Evolutionary conservation across 2,888 invertebrate species (phyloP), one percentile per base, ranked within the genome.

Genomic region (Sipunculus nudus): DNA sequence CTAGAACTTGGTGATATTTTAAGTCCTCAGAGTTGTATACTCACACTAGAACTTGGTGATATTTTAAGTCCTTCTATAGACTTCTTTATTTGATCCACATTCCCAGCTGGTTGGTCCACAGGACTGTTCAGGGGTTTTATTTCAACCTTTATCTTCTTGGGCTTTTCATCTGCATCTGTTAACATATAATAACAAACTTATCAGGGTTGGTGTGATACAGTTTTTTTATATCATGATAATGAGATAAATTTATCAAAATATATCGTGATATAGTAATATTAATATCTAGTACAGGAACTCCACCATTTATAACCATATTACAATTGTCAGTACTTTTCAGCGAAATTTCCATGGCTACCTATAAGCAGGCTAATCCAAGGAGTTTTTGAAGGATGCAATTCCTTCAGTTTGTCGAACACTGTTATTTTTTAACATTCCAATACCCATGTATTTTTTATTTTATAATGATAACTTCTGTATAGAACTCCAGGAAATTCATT

Each of bases 71-170:
- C 94, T 83, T 93, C 95, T 52, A 96, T 92, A 38, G 95, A 95
- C 26, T 93, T 94, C 75, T 94, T 87, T 23, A 96, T 87, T 82
- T 96, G 96, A 84, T 96, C 96, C 13, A 96, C 94, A 84, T 94
- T 96, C n/a, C 94, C 94, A 65, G 94, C 93, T 8, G 77, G 63
- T 1, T 93, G 92, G 53, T 91, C 92, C 57, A 90, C 88, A 49
- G 94, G 94, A 5, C 76, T 73, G 79, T 91, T 93, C 49, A 95
- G 87, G 1, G 96, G 96, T 84, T 96, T 96, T 63, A 96, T 96
- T 87, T 95, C 94, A 2, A 96, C 94, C 79, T 93, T 93, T 71
- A 96, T 92, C 84, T 94, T 94, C 46, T 90, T 89, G 76, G 92
- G 93, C 53, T 90, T 88, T 76, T 94, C 94, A 78, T 94, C 94